These are phyloP conservation scores for Schrankia costaestrigalis DNA, from an alignment of 2,888 invertebrate species.

Conservation along the genomic window DNA sequence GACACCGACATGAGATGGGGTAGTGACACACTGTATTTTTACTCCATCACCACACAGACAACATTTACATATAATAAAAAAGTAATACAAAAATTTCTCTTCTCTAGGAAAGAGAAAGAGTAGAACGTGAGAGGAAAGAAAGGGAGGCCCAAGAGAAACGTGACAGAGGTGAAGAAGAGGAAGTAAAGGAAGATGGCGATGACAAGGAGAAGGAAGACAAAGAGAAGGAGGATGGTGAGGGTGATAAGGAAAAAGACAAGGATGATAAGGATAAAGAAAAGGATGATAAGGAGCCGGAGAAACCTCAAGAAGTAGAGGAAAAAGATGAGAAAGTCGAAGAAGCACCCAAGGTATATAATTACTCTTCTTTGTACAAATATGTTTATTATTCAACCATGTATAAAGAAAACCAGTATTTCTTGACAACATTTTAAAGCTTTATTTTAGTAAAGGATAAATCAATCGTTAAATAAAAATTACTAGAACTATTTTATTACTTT, in stretches of 20 bases:
- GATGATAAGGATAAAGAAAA: constrained; percentile 1
- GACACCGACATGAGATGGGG: no score
- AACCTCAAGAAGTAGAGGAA: constrained; percentile 6
- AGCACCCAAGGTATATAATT: no score
- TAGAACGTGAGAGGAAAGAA: constrained; percentile 48
- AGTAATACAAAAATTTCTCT: not conserved
- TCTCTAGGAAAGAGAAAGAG: constrained; percentile 49
- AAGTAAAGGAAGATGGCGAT: constrained; percentile 26
- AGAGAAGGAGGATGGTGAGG: not conserved
- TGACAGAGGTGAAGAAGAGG: constrained; percentile 35
- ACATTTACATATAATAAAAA: not conserved
- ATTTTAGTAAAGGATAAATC: no score
- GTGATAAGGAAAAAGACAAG: constrained; percentile 2
- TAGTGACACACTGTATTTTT: no score
- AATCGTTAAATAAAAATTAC: no score
- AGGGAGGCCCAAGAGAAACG: constrained; percentile 38
- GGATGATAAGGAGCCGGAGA: constrained; percentile 1
- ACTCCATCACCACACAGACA: no score
- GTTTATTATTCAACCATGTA: no score
- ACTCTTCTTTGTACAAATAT: no score
- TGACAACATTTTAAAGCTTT: no score
- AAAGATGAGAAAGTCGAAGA: constrained; percentile 1
- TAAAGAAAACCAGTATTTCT: no score
- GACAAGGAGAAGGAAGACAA: constrained; percentile 4
- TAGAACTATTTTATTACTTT: no score